phyloP scores from a whole-genome alignment of 64 coral and sea anemone genomes.

The Montipora foliosa region DNA sequence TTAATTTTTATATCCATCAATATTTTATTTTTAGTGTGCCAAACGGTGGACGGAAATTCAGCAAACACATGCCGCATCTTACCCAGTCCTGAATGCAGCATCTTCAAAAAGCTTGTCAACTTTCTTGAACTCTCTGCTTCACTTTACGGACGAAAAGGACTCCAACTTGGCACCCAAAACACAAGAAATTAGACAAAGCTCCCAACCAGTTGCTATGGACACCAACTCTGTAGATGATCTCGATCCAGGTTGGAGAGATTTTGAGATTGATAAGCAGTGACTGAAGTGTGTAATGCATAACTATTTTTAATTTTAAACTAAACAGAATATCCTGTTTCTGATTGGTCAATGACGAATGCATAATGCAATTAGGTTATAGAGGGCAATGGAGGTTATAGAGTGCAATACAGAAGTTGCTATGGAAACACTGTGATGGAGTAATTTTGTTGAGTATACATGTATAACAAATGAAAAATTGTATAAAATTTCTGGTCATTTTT shows the following conservation, averaged over 20 bases:
- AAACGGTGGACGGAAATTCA: conserved; percentile 88
- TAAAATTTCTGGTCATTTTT: too few relatives aligned
- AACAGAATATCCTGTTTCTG: too few relatives aligned
- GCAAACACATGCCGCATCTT: conserved; percentile 12
- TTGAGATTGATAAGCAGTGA: neutral
- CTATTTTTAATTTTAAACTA: too few relatives aligned
- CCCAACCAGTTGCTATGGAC: neutral
- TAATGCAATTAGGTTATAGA: too few relatives aligned
- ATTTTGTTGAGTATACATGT: too few relatives aligned
- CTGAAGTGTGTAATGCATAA: neutral
- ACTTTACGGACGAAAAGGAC: conserved; percentile 25
- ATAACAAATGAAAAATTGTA: too few relatives aligned
- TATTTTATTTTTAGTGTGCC: conserved; percentile 62
- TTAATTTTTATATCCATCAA: too few relatives aligned
- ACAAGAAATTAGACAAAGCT: neutral
- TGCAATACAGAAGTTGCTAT: too few relatives aligned
- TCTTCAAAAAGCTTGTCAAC: conserved; percentile 43
- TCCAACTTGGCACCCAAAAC: neutral
- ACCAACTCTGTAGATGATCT: neutral
- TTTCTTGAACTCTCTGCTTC: conserved; percentile 70
- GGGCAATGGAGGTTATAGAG: too few relatives aligned
- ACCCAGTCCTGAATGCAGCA: neutral
- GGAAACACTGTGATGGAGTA: too few relatives aligned
- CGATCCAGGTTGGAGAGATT: neutral
- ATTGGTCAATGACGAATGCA: too few relatives aligned